Conservation (phyloP, 2,113 vertebrate species). For the Cyanoramphus novaezelandiae region DNA sequence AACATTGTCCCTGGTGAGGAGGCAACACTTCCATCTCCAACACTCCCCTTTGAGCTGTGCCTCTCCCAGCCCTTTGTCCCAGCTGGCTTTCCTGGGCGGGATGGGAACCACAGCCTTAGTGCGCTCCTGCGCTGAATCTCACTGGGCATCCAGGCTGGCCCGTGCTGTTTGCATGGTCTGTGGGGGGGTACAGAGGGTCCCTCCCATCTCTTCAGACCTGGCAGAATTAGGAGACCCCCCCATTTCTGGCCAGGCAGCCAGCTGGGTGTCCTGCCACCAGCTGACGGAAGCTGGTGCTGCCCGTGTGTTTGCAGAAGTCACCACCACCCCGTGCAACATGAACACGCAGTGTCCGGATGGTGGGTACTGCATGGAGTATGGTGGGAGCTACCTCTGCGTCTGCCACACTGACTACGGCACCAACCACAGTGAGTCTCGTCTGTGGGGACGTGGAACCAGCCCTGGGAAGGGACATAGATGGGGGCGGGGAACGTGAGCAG, state of each 20-base stretch:
- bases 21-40: background rate
- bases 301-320: constrained; percentile 81
- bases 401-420: constrained; percentile 87
- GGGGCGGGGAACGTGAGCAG: fast-evolving
- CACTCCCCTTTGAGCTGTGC: background rate
- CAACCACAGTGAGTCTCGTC: constrained; percentile 83
- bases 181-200: background rate
- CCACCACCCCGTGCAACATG: constrained; percentile 89
- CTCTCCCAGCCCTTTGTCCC: background rate
- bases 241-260: background rate
- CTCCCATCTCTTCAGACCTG: background rate
- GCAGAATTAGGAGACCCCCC: background rate
- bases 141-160: background rate
- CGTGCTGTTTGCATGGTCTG: fast-evolving
- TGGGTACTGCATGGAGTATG: constrained; percentile 92
- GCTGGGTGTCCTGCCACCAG: background rate
- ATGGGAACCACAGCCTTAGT: fast-evolving
- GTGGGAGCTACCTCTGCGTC: constrained; percentile 91
- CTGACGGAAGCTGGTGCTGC: background rate
- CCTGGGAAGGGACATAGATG: fast-evolving
- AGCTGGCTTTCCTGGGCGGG: background rate
- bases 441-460: fast-evolving
- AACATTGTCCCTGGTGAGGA: background rate
- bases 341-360: constrained; percentile 90
- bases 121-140: fast-evolving